phyloP scores from a whole-genome alignment of 1,140 invertebrate genomes.

The Tetragnatha versicolor region DNA sequence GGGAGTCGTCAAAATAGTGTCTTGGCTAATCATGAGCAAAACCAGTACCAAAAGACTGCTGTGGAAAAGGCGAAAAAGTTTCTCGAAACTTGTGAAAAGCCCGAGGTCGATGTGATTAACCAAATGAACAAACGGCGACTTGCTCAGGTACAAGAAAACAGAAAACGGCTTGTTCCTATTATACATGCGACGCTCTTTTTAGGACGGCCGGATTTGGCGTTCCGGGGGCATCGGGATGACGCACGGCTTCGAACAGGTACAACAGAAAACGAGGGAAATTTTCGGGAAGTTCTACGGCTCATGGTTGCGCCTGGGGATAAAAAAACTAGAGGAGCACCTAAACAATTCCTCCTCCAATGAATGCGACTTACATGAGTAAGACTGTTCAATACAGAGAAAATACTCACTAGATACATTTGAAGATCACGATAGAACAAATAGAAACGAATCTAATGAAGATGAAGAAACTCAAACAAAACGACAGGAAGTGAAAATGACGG shows the following conservation, averaged over 20 bases:
- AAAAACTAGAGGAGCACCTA: constrained; percentile 11
- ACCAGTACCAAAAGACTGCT: not conserved
- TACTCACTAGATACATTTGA: not conserved
- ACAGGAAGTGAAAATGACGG: not conserved
- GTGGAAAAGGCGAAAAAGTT: not conserved
- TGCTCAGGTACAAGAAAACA: constrained; percentile 1
- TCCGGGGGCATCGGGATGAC: not conserved
- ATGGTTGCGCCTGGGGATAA: not conserved
- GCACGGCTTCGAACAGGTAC: not conserved
- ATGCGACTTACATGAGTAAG: not conserved
- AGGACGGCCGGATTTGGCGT: not conserved
- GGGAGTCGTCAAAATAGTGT: not conserved
- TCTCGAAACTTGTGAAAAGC: not conserved
- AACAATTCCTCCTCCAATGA: not conserved
- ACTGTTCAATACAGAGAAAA: constrained; percentile 1
- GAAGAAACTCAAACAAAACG: not conserved
- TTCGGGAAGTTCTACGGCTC: not conserved
- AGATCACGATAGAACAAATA: not conserved
- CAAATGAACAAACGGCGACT: not conserved
- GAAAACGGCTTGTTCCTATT: not conserved
- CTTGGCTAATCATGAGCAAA: not conserved
- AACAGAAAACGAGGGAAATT: not conserved
- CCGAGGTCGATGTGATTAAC: not conserved
- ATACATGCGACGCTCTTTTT: not conserved
- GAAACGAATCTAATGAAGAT: not conserved